Evolutionary conservation across 2,113 vertebrate genomes (phyloP).

Genomic region (Garra rufa): DNA sequence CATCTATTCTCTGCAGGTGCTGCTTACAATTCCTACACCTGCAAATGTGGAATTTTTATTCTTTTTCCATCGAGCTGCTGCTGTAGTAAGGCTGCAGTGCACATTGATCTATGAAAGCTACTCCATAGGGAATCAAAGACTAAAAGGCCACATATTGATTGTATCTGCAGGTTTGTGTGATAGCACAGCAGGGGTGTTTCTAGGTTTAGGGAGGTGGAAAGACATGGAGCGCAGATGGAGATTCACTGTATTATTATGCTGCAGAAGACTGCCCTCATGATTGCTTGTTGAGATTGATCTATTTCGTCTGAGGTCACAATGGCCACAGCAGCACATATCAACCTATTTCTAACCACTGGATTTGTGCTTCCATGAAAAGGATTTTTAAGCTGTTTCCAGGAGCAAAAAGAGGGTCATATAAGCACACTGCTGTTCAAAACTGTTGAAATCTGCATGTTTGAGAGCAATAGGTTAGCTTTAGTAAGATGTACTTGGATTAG

Average conservation of each 20-base stretch:
- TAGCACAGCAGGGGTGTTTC: constrained; percentile 30
- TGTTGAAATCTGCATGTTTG: neutral
- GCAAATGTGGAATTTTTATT: neutral
- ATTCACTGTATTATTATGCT: constrained; percentile 14
- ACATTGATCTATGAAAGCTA: constrained; percentile 7
- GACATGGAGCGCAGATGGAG: neutral
- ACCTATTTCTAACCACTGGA: neutral
- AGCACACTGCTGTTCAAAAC: neutral
- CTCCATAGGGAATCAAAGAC: neutral
- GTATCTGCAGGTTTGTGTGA: constrained; percentile 11
- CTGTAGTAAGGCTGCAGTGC: constrained; percentile 13
- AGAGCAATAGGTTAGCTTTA: neutral
- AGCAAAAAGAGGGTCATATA: neutral
- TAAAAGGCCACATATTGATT: constrained; percentile 37
- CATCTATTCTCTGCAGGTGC: neutral
- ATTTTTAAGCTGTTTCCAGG: neutral
- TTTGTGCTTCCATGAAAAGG: neutral
- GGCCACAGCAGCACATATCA: neutral
- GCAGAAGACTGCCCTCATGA: neutral
- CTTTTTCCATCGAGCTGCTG: neutral
- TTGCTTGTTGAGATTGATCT: neutral
- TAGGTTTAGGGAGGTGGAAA: constrained; percentile 22
- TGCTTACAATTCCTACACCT: neutral
- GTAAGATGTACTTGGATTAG: neutral
- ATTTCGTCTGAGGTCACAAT: constrained; percentile 2